phyloP scores from a whole-genome alignment of 2,113 vertebrate genomes.

The Felis catus region F.catus_Fca126_mat1.0 CM031416.1:18602501-18603000 shows the following conservation, averaged over 20 bases:
- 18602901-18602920: slow-evolving; percentile 10
- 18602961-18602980: background rate
- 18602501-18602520: slow-evolving; percentile 72
- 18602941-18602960: slow-evolving; percentile 24
- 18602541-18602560: slow-evolving; percentile 21
- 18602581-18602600: slow-evolving; percentile 19
- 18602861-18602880: background rate
- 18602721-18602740: background rate
- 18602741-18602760: background rate
- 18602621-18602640: slow-evolving; percentile 37
- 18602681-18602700: background rate
- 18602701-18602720: background rate
- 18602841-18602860: background rate
- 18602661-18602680: background rate
- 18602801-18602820: background rate
- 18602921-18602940: background rate
- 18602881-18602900: background rate
- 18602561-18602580: background rate
- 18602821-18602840: background rate
- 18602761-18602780: background rate
- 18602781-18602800: background rate
- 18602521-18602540: slow-evolving; percentile 64
- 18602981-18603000: background rate
- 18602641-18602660: background rate
- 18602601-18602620: background rate